Base-by-base conservation (phyloP, 2,888 invertebrate genomes). In the Drosophila diplacantha region DNA sequence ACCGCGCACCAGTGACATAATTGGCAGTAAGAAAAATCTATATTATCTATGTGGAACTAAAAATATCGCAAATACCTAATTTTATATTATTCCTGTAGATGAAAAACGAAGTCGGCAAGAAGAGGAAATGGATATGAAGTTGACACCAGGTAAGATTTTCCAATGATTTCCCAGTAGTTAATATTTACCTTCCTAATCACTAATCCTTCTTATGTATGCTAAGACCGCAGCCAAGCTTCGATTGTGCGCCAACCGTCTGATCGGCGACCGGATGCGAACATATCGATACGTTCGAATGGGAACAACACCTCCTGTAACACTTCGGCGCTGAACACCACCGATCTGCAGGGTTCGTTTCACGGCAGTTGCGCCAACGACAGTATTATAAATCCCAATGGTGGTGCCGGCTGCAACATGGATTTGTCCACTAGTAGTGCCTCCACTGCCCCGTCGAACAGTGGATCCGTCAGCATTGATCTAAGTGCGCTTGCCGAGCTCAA, bases 221-320 rank as follows among this genome's bases (percentile, higher is more conserved):
- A 49, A 88, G 88, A 88, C 81, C 88, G 88, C 34, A 84, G 86
- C 51, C 85, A 87, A 65, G 79, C 87, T 60, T 86, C 88, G 37
- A 87, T 88, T 71, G 86, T 86, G 64, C 85, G 88, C 49, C 88
- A 88, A 61, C 88, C 87, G 18, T 88, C 88, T 62, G 88, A 88
- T 75, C 87, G 88, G 59, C 76, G 87, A 66, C 86, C 88, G 69
- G 88, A 88, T 84, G 85, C 80, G 20, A 88, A 85, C 73, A 74
- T 85, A 59, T 84, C 86, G 31, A 60, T 85, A 55, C 83, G 82
- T 32, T 85, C 87, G 39, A 86, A 84, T 80, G 86, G 85, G 64
- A 86, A 85, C 68, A 86, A 85, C 73, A 80, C 83, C 58, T 80
- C 83, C 34, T 63, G 72, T 26, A 83, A 72, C 74, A 77, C 75